Evolutionary conservation across 2,113 vertebrate species (phyloP).

Genomic region (Calcarius ornatus): DNA sequence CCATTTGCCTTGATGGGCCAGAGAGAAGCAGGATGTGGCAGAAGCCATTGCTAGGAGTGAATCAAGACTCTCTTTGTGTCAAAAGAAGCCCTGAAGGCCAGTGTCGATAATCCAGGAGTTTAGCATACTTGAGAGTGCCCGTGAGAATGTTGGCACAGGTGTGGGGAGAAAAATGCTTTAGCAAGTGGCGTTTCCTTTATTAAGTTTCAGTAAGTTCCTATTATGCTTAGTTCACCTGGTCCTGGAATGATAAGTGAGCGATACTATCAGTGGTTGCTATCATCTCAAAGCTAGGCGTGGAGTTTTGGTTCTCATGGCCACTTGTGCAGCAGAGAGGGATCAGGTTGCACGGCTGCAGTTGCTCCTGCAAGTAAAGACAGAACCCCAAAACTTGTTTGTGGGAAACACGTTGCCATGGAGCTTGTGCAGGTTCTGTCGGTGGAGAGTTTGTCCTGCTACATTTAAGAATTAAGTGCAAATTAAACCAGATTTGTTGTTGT

Average conservation of each 20-base stretch:
- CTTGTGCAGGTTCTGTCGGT: background rate
- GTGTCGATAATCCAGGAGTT: background rate
- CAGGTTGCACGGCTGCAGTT: background rate
- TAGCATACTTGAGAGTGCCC: background rate
- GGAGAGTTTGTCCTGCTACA: background rate
- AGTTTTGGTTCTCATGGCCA: slow-evolving; percentile 7
- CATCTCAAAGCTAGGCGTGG: background rate
- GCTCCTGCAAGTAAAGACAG: background rate
- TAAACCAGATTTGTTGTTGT: background rate
- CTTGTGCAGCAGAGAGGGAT: background rate
- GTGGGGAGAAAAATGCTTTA: background rate
- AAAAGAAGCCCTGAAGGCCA: background rate
- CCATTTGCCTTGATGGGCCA: rapidly evolving
- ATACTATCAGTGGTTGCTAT: background rate
- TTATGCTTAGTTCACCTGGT: background rate
- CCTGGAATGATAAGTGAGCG: background rate
- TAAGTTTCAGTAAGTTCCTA: background rate
- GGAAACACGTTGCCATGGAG: background rate
- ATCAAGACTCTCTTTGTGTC: background rate
- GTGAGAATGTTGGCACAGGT: background rate
- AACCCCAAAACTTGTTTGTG: background rate
- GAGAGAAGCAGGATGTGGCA: background rate
- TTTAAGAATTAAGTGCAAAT: background rate
- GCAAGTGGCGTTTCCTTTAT: background rate
- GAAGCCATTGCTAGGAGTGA: background rate